Conservation (phyloP, 2,113 vertebrate genomes). For the Gallinago media region DNA sequence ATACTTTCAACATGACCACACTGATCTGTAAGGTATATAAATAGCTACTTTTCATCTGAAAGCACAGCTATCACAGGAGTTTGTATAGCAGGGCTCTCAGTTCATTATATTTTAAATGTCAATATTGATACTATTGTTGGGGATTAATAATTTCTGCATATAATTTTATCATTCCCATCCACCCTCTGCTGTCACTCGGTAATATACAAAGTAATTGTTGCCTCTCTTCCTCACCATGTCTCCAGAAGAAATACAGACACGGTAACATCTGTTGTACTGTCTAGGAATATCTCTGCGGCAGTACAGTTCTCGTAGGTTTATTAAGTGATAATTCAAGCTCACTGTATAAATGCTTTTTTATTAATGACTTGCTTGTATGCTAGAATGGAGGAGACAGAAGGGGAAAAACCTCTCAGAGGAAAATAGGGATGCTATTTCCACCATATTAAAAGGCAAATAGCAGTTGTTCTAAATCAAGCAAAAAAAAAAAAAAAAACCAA, state of each 20-base stretch:
- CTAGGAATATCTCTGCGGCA: slow-evolving; percentile 24
- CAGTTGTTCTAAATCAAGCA: neutral
- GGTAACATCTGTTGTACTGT: neutral
- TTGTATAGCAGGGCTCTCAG: slow-evolving; percentile 3
- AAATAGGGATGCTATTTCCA: slow-evolving; percentile 1
- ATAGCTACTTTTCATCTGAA: slow-evolving; percentile 49
- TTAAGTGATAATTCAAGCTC: slow-evolving; percentile 31
- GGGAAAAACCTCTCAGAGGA: neutral
- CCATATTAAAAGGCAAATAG: neutral
- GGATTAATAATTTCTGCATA: slow-evolving; percentile 40
- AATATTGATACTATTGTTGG: slow-evolving; percentile 10
- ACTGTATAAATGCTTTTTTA: slow-evolving; percentile 7
- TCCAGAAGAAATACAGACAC: neutral
- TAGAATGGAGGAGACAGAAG: neutral
- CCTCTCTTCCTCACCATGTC: neutral
- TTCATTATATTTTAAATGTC: slow-evolving; percentile 55
- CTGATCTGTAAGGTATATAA: slow-evolving; percentile 1
- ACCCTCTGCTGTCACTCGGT: neutral
- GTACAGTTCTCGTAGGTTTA: neutral
- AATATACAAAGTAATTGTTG: slow-evolving; percentile 7
- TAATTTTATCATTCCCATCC: neutral
- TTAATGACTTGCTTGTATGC: slow-evolving; percentile 7
- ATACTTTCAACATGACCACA: slow-evolving; percentile 55
- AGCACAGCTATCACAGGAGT: slow-evolving; percentile 35
- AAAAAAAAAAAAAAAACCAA: neutral